Evolutionary conservation across 2,888 invertebrate species (phyloP).

Genomic region (Perdita meconis): DNA sequence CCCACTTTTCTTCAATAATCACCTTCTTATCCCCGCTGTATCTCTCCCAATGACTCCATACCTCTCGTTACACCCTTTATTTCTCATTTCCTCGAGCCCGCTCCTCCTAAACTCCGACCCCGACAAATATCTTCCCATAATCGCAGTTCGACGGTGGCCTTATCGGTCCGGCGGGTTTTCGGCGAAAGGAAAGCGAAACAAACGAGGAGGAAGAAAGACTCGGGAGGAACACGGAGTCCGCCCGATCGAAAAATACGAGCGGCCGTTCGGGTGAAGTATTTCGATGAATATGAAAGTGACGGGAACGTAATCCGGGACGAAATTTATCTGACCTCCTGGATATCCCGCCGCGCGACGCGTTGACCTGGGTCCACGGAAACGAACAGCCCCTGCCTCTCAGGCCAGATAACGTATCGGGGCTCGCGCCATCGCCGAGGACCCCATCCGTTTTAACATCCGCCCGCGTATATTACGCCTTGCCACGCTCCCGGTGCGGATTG

Average conservation of each 20-base stretch:
- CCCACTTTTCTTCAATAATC: too few relatives aligned
- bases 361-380: constrained; percentile 68
- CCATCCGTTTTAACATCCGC: constrained; percentile 78
- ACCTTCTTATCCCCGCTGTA: too few relatives aligned
- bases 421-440: constrained; percentile 73
- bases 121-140: constrained; percentile 26
- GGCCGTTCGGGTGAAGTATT: constrained; percentile 80
- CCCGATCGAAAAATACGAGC: constrained; percentile 76
- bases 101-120: neutral
- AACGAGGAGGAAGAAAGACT: constrained; percentile 25
- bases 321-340: constrained; percentile 80
- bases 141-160: constrained; percentile 37
- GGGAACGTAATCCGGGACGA: constrained; percentile 78
- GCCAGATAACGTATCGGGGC: constrained; percentile 80
- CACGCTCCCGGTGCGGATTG: constrained; percentile 72
- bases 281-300: constrained; percentile 83
- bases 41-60: too few relatives aligned
- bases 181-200: constrained; percentile 44
- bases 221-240: constrained; percentile 11
- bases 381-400: constrained; percentile 47
- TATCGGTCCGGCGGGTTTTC: constrained; percentile 43
- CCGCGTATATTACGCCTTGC: constrained; percentile 75
- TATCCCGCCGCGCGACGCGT: constrained; percentile 65
- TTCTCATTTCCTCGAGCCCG: neutral
- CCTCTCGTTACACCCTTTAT: neutral